These are phyloP conservation scores for Amblyjoppa fuscipennis DNA, from an alignment of 2,888 invertebrate species.

Conservation along the genomic window DNA sequence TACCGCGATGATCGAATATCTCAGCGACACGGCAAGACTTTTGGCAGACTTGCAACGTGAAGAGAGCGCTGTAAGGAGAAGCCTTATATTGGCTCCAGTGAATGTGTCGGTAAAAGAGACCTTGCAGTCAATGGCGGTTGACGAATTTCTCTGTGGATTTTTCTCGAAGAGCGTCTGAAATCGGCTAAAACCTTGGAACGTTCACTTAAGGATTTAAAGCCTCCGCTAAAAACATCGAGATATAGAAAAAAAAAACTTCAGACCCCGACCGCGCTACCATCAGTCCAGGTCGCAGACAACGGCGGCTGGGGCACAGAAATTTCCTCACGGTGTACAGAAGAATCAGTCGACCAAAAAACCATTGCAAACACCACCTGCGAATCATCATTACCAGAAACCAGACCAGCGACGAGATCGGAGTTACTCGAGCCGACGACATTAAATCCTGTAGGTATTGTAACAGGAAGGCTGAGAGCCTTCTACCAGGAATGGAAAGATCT, in stretches of 20 bases:
- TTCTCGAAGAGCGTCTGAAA: conserved; percentile 34
- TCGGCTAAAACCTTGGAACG: conserved; percentile 40
- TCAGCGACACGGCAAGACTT: conserved; percentile 22
- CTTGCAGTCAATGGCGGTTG: conserved; percentile 12
- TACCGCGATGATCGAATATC: background rate
- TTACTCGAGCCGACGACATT: conserved; percentile 15
- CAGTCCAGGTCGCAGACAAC: background rate
- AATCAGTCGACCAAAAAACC: background rate
- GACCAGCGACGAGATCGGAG: background rate
- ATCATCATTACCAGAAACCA: background rate
- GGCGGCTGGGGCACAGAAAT: conserved; percentile 33
- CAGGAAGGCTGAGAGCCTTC: conserved; percentile 57
- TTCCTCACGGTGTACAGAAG: background rate
- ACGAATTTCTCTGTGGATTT: conserved; percentile 46
- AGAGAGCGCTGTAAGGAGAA: conserved; percentile 19
- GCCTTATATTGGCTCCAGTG: conserved; percentile 12
- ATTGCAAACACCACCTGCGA: background rate
- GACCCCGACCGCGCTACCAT: background rate
- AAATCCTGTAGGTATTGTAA: conserved; percentile 46
- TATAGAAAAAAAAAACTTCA: conserved; percentile 42
- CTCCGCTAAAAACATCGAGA: background rate
- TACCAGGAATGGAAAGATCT: conserved; percentile 41
- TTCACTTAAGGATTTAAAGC: conserved; percentile 31
- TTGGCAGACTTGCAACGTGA: conserved; percentile 21
- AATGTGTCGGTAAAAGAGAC: conserved; percentile 3